A percentile compares a stretch with the other conserved stretches of the same genome.
These are phyloP conservation scores for Drosophila quasianomalipes DNA, from an alignment of 2,888 invertebrate genomes.

Conservation along the genomic window DNA sequence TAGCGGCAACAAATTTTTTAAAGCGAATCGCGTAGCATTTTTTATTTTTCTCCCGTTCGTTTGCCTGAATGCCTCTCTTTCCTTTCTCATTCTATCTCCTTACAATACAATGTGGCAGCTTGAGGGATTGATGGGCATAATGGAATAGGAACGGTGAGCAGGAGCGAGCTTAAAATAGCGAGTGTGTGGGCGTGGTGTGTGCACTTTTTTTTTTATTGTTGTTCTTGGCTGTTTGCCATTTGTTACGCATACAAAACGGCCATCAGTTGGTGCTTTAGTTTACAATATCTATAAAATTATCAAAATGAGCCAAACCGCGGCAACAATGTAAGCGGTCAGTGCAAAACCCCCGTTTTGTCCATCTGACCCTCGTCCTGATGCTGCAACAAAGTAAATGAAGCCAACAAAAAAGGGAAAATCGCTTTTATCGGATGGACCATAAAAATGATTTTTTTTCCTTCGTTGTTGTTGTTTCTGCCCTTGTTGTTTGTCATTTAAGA, in stretches of 20 bases:
- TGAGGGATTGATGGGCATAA: constrained; percentile 49
- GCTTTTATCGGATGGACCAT: constrained; percentile 25
- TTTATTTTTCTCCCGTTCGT: background rate
- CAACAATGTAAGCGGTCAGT: constrained; percentile 62
- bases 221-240: constrained; percentile 46
- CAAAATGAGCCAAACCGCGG: constrained; percentile 52
- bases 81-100: background rate
- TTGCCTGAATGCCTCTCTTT: background rate
- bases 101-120: constrained; percentile 53
- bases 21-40: constrained; percentile 30
- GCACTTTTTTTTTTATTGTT: constrained; percentile 41
- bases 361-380: constrained; percentile 2
- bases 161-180: background rate
- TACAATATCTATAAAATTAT: constrained; percentile 74
- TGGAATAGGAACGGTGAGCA: constrained; percentile 4
- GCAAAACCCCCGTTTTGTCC: background rate
- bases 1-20: constrained; percentile 32
- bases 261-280: constrained; percentile 66
- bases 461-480: constrained; percentile 1
- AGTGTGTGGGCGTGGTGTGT: constrained; percentile 25
- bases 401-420: constrained; percentile 58
- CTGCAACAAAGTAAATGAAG: constrained; percentile 47
- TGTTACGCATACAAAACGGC: constrained; percentile 55
- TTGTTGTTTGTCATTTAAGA: constrained; percentile 32
- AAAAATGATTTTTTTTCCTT: constrained; percentile 11